These are phyloP conservation scores for Phoeniculus purpureus DNA, from an alignment of 2,797 vertebrate genomes.

Conservation along the genomic window DNA sequence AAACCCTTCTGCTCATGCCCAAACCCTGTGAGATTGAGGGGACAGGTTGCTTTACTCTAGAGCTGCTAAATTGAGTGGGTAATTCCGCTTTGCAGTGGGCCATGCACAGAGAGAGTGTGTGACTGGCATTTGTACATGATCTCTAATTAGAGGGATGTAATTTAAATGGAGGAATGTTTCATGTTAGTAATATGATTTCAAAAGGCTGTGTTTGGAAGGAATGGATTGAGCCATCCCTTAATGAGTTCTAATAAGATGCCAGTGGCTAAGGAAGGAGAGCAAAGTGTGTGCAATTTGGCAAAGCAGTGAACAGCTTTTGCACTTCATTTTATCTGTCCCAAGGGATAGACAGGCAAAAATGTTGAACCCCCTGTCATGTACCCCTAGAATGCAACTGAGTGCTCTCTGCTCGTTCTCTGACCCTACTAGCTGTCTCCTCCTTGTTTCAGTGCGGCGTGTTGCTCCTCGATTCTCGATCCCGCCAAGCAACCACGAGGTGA, in stretches of 20 bases:
- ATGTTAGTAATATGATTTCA: slow-evolving; percentile 62
- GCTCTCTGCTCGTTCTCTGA: not conserved
- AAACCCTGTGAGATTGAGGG: slow-evolving; percentile 30
- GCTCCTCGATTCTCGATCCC: slow-evolving; percentile 99
- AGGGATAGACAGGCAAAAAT: slow-evolving; percentile 45
- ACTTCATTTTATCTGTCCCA: slow-evolving; percentile 47
- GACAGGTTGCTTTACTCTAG: not conserved
- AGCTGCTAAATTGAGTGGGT: slow-evolving; percentile 47
- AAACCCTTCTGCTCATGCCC: slow-evolving; percentile 19
- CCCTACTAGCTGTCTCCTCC: slow-evolving; percentile 78
- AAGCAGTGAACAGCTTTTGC: slow-evolving; percentile 39
- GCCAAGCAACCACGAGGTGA: slow-evolving; percentile 95
- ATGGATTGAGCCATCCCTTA: slow-evolving; percentile 38
- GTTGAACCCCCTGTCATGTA: not conserved
- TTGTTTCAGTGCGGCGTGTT: slow-evolving; percentile 93
- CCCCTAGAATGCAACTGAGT: not conserved
- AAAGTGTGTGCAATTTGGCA: slow-evolving; percentile 38
- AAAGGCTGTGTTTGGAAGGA: slow-evolving; percentile 42
- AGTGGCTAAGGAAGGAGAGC: slow-evolving; percentile 51
- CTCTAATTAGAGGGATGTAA: slow-evolving; percentile 51
- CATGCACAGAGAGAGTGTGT: not conserved
- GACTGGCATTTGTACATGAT: slow-evolving; percentile 54
- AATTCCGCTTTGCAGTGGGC: slow-evolving; percentile 5
- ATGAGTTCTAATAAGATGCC: slow-evolving; percentile 56
- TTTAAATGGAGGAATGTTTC: slow-evolving; percentile 50